Percentiles rank a stretch among this genome's conserved stretches.
These are phyloP conservation scores for Amaurobius ferox DNA, from an alignment of 2,888 invertebrate species.

Conservation along the genomic window DNA sequence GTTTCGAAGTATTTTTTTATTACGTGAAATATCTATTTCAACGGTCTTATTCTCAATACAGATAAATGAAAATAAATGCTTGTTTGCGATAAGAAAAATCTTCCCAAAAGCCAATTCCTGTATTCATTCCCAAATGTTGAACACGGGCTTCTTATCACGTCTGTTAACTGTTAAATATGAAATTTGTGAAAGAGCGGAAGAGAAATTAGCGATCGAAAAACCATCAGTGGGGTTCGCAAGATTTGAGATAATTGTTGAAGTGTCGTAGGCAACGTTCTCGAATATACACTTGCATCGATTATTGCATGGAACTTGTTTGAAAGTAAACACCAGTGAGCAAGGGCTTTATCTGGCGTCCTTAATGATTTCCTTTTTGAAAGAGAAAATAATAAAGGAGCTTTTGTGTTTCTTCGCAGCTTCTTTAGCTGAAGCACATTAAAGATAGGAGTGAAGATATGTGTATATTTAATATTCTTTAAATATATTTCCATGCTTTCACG, in stretches of 20 bases:
- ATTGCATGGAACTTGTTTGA: constrained; percentile 68
- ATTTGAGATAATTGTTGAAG: constrained; percentile 56
- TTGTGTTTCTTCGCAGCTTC: not conserved
- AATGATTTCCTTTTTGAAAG: constrained; percentile 59
- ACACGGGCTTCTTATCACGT: constrained; percentile 3
- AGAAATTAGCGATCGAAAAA: constrained; percentile 71
- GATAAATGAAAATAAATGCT: no score
- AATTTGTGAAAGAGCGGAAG: constrained; percentile 38
- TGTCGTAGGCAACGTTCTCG: constrained; percentile 25
- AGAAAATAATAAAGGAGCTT: constrained; percentile 34
- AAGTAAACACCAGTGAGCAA: constrained; percentile 63
- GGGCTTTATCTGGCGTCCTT: constrained; percentile 49
- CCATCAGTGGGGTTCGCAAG: constrained; percentile 41
- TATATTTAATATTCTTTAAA: no score
- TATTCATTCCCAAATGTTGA: not conserved
- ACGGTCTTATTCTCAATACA: no score
- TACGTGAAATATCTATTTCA: no score
- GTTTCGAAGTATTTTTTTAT: no score
- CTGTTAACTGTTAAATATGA: constrained; percentile 57
- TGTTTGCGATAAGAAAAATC: no score
- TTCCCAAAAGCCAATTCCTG: no score
- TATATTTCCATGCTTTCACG: no score
- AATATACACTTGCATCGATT: constrained; percentile 57
- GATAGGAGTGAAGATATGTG: no score
- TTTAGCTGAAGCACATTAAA: no score